Evolutionary conservation across 1,140 invertebrate genomes (phyloP), one percentile per base, ranked within the genome.

Genomic region (Cotesia chilonis): DNA sequence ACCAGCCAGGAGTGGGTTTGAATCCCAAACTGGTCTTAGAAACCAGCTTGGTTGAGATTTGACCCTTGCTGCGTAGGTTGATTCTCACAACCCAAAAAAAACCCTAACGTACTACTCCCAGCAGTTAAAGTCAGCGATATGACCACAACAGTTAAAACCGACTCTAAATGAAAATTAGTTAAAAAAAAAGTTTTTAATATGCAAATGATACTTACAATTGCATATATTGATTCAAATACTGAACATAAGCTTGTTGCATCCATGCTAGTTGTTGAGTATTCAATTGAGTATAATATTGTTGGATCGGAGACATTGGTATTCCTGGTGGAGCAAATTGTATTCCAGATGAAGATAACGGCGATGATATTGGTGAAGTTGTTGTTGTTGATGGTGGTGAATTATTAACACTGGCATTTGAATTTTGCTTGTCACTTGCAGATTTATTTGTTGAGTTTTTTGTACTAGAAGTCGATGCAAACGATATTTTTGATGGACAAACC

Each of bases 181-280:
- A 55, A 14, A 55, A 55, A 14, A n/a, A 4, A 54, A 54, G 1
- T 55, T 41, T 7, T 7, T 4, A 41, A 41, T 3, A 10, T 6
- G 17, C 9, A 37, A 51, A 14, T 41, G 38, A 68, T 12, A 82
- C 84, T 86, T 82, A 89, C 92, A 92, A 86, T 80, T 94, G 92
- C 87, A 94, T 92, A 81, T 95, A 95, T 77, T 95, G 93, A 60
- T 92, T 90, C 88, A 95, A 92, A 84, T 96, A 96, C 81, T 95
- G 92, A 17, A 91, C 88, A 84, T 96, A 96, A 7, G 92, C 92
- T 76, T 96, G 94, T 80, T 96, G 94, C 89, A 96, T 92, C 91
- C 90, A 92, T 35, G 88, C 88, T 78, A 92, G 88, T 83, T 93
- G 92, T 77, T 86, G 83, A 77, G 73, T 82, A 79, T 85, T 86